Evolutionary conservation across 1,140 invertebrate species (phyloP), one percentile per base, ranked within the genome.

Genomic region (Nylanderia fulva): DNA sequence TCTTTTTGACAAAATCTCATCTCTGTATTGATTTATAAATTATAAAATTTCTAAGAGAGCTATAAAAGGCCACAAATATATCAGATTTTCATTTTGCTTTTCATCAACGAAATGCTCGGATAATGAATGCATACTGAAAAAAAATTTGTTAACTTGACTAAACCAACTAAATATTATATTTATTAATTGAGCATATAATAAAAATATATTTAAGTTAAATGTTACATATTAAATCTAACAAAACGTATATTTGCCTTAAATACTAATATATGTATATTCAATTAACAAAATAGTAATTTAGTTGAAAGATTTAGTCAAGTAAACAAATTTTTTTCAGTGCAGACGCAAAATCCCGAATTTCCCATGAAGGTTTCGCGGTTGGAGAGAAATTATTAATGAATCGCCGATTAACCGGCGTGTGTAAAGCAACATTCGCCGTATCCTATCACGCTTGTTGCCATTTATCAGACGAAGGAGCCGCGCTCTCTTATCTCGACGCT

Each of bases 401-500:
- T 27, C 72, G 63, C 54, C 83, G 89, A 90, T 90, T 85, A 89
- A 56, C 64, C 77, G 45, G 45, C 15, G 71, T 72, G 86, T 74
- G 86, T 85, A 89, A 77, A 85, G 71, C 87, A 82, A 8, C 3
- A 11, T 89, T 90, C 80, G 85, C 87, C 33, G 72, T 63, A 75
- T 27, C 80, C 42, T 27, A 52, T 63, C 85, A 45, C 60, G 76
- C 71, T 69, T 86, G 76, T 88, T 88, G 88, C 89, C 86, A 90
- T 90, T 90, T 90, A 90, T 90, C 89, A 90, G 66, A 71, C 69
- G 72, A 90, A 88, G 63, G 77, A 90, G 83, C 60, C 69, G 86
- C 68, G 75, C 56, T 75, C n/a, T 85, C 45, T 85, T 89, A 77
- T 75, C 80, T 71, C 68, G 56, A 69, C 48, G 75, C 48, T 33